Conservation (phyloP, 2,888 invertebrate species). For the Cynaeus angustus region DNA sequence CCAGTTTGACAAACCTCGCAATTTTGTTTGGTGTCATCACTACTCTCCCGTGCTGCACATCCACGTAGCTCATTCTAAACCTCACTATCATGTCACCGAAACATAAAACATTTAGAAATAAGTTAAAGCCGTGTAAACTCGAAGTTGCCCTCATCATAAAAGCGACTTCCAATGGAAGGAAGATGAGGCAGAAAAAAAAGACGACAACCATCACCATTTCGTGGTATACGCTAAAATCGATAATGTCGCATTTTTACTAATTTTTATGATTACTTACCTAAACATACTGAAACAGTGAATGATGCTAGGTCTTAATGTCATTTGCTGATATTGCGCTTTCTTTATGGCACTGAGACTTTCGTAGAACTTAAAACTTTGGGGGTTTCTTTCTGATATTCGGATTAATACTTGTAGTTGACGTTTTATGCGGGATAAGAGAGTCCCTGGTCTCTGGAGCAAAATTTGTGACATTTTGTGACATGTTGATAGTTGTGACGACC, state of each 20-base stretch:
- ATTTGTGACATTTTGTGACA: background rate
- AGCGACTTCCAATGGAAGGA: background rate
- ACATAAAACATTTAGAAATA: background rate
- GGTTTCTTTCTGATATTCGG: background rate
- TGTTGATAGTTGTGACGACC: background rate
- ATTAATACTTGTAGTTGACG: background rate
- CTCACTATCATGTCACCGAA: slow-evolving; percentile 34
- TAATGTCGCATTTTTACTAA: too few species aligned
- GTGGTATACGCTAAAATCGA: slow-evolving; percentile 25
- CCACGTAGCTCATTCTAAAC: slow-evolving; percentile 44
- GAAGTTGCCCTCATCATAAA: background rate
- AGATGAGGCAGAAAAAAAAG: background rate
- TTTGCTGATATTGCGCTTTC: background rate
- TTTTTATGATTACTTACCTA: background rate
- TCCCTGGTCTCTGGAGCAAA: background rate
- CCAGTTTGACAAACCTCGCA: slow-evolving; percentile 1
- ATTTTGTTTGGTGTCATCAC: slow-evolving; percentile 19
- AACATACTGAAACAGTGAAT: slow-evolving; percentile 1
- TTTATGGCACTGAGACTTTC: background rate
- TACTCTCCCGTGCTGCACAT: slow-evolving; percentile 16
- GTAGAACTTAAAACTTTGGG: background rate
- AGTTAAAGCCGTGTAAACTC: background rate
- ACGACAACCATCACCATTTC: slow-evolving; percentile 50
- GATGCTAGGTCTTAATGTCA: background rate
- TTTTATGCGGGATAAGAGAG: background rate